Evolutionary conservation across 2,113 vertebrate species (phyloP), one percentile per base, ranked within the genome.

Genomic region (Halichoeres trimaculatus): DNA sequence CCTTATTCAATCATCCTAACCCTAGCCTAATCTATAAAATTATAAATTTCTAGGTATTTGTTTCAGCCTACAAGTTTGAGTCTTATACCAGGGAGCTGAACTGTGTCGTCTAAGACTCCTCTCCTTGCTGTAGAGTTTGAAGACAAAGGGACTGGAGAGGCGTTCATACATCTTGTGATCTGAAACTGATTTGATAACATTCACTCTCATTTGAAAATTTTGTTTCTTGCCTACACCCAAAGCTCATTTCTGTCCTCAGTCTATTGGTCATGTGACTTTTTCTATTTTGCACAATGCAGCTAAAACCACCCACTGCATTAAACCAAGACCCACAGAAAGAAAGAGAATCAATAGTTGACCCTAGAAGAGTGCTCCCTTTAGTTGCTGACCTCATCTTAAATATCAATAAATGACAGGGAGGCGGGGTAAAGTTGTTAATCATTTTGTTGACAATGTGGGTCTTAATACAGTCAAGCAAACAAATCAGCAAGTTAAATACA

Each of bases 311-410:
- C n/a, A 53, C 69, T 70, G 17, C 23, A 63, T 56, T n/a, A 58
- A 11, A 67, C 50, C 8, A 19, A 54, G 58, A 69, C 62, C 35
- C 53, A 68, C 30, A 10, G 26, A 53, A 10, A 45, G 10, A 56
- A 3, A 52, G 35, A 1, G 10, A 47, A 80, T 84, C 74, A 58
- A 87, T 87, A 76, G 8, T 17, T 47, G 62, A 78, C 72, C 72
- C 74, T 17, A 70, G 65, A 34, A 41, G 55, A 62, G 48, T 50
- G 54, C 53, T 47, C 62, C 68, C 19, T 50, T 73, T 51, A 34
- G 55, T 23, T 56, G 68, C 70, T 80, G 80, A 80, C 70, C 69
- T 86, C 73, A 78, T 77, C 40, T 79, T 69, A 75, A 76, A 64
- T 47, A 72, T 86, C 80, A 62, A 70, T 83, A 59, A 1, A 1